These are phyloP conservation scores for Caretta caretta DNA, from an alignment of 2,113 vertebrate genomes.

Conservation along the genomic window DNA sequence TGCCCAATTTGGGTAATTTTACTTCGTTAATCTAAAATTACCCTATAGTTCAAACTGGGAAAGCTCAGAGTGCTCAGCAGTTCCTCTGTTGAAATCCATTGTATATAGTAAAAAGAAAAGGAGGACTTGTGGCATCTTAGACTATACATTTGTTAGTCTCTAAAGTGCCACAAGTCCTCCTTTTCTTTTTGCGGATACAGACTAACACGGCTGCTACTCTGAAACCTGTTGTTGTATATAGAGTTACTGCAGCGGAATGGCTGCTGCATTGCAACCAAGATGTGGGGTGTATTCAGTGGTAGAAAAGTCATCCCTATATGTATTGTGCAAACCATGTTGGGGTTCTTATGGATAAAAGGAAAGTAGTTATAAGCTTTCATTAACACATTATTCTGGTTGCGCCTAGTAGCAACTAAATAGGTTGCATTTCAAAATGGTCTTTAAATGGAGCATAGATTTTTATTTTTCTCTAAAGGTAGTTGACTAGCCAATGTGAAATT, in stretches of 20 bases:
- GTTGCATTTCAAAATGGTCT: slow-evolving; percentile 12
- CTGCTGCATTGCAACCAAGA: background rate
- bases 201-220: too few species aligned
- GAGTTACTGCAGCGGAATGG: background rate
- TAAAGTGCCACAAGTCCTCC: too few species aligned
- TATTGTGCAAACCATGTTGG: slow-evolving; percentile 8
- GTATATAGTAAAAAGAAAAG: background rate
- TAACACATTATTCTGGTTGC: background rate
- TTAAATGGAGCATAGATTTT: slow-evolving; percentile 5
- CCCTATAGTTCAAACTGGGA: background rate
- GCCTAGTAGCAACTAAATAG: background rate
- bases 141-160: too few species aligned
- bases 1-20: background rate
- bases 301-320: background rate
- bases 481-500: background rate
- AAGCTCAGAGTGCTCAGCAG: background rate
- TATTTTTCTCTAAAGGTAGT: background rate
- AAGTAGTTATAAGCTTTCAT: background rate
- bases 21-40: slow-evolving; percentile 9
- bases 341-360: background rate
- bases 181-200: too few species aligned
- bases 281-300: background rate
- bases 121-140: too few species aligned
- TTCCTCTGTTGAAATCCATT: background rate
- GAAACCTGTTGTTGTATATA: background rate